Evolutionary conservation across 2,113 vertebrate genomes (phyloP).

Genomic region (Amia ocellicauda): DNA sequence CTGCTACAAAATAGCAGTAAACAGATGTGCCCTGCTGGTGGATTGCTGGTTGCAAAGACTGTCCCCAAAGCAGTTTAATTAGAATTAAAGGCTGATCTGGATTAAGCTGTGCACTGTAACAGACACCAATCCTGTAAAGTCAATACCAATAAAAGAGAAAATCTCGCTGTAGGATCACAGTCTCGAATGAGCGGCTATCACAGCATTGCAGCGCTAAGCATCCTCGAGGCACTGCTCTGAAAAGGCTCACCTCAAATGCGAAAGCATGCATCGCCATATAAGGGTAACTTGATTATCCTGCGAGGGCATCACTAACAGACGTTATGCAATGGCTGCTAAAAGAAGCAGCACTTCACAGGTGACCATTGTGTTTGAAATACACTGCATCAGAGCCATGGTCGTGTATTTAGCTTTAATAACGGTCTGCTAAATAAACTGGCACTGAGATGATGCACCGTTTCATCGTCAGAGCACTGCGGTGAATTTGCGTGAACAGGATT

Average conservation of each 20-base stretch:
- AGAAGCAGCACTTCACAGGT: too few species aligned
- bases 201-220: slow-evolving; percentile 6
- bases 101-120: slow-evolving; percentile 37
- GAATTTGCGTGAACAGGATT: neutral
- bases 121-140: slow-evolving; percentile 34
- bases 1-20: slow-evolving; percentile 29
- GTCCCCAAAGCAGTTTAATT: slow-evolving; percentile 44
- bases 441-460: too few species aligned
- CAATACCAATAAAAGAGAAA: slow-evolving; percentile 32
- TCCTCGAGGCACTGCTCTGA: slow-evolving; percentile 14
- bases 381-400: too few species aligned
- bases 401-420: too few species aligned
- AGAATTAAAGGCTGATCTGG: slow-evolving; percentile 44
- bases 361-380: too few species aligned
- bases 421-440: too few species aligned
- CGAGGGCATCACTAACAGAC: slow-evolving; percentile 5
- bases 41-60: slow-evolving; percentile 24
- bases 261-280: neutral
- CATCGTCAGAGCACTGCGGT: neutral
- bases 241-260: slow-evolving; percentile 18
- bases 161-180: slow-evolving; percentile 35
- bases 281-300: neutral
- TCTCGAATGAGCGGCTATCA: slow-evolving; percentile 19
- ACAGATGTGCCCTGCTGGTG: slow-evolving; percentile 21
- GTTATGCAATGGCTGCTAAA: neutral